Conservation (phyloP, 2,113 vertebrate species). For the Periophthalmus modestus region DNA sequence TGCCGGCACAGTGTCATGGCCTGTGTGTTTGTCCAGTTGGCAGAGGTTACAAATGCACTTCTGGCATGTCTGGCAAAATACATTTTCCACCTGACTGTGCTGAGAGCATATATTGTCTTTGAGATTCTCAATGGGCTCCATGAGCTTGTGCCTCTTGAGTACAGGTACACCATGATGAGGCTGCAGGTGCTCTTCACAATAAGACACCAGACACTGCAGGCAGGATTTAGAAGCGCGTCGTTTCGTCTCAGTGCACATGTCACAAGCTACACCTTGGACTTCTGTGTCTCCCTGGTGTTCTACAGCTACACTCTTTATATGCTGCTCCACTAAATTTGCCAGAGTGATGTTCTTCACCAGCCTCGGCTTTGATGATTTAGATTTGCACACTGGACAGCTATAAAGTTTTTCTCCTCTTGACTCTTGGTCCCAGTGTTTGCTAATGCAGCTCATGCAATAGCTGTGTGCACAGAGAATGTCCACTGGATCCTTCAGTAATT, state of each 20-base stretch:
- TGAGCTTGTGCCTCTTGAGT: background rate
- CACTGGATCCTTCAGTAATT: background rate
- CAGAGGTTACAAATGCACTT: constrained; percentile 33
- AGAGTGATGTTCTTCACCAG: background rate
- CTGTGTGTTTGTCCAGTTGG: constrained; percentile 16
- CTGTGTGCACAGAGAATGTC: background rate
- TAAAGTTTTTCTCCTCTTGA: background rate
- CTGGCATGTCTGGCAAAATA: constrained; percentile 25
- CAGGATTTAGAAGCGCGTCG: background rate
- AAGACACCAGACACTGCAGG: background rate
- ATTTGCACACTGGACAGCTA: no score
- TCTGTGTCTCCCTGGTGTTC: background rate
- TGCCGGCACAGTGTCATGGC: constrained; percentile 20
- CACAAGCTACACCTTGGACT: background rate
- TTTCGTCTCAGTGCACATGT: background rate
- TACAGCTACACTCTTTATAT: background rate
- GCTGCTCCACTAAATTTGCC: background rate
- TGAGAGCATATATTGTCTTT: constrained; percentile 23
- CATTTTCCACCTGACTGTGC: constrained; percentile 25
- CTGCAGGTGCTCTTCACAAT: background rate
- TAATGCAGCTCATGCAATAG: background rate
- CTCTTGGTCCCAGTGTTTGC: background rate
- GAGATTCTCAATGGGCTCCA: constrained; percentile 3
- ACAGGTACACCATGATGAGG: background rate
- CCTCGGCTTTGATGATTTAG: no score